Evolutionary conservation across 2,113 vertebrate species (phyloP).

Genomic region (Agapornis roseicollis): DNA sequence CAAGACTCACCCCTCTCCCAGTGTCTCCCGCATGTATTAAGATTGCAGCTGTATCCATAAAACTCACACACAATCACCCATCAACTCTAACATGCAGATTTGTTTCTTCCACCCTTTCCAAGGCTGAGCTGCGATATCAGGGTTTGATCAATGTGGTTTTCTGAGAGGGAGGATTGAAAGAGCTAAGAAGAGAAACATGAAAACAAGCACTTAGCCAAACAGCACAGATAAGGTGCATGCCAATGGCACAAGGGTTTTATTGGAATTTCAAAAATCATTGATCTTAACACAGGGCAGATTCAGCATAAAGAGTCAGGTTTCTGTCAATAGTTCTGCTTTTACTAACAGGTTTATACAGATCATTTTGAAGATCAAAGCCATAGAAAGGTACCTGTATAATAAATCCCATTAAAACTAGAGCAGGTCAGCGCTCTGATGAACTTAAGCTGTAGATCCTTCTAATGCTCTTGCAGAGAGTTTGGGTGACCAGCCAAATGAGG

Average conservation of each 20-base stretch:
- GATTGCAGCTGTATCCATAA: not conserved
- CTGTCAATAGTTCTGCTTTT: not conserved
- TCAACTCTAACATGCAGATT: not conserved
- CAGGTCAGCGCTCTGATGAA: conserved; percentile 31
- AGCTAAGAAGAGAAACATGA: not conserved
- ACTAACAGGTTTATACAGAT: conserved; percentile 15
- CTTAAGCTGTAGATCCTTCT: conserved; percentile 46
- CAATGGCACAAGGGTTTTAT: not conserved
- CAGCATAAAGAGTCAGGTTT: not conserved
- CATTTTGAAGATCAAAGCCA: not conserved
- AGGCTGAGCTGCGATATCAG: not conserved
- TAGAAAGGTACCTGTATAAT: conserved; percentile 43
- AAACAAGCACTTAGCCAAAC: not conserved
- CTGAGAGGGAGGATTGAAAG: not conserved
- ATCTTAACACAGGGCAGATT: not conserved
- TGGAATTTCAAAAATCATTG: not conserved
- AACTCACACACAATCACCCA: not conserved
- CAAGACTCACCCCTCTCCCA: not conserved
- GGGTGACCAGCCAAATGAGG: conserved; percentile 27
- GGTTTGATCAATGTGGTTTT: not conserved
- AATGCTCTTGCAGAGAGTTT: conserved; percentile 45
- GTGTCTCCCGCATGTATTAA: not conserved
- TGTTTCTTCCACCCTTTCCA: not conserved
- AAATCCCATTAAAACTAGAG: conserved; percentile 59
- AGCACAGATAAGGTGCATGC: not conserved